Evolutionary conservation across 2,797 vertebrate genomes (phyloP).

Genomic region (Acrossocheilus fasciatus): DNA sequence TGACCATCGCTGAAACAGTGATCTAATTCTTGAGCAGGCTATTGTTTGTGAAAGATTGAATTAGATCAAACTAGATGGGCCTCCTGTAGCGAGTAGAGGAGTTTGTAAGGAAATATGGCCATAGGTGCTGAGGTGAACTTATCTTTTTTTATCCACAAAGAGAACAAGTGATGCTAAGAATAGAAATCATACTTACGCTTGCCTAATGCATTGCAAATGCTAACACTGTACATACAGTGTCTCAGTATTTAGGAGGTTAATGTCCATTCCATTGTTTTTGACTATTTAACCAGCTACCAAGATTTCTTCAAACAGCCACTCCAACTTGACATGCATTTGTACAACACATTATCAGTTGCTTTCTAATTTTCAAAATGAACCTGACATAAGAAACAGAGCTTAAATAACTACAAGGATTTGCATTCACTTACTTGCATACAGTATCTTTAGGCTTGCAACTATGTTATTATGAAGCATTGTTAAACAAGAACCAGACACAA

Average conservation of each 20-base stretch:
- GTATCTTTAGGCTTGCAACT: not conserved
- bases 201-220: not conserved
- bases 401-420: not conserved
- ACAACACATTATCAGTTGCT: not conserved
- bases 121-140: not conserved
- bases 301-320: not conserved
- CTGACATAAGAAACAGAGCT: not conserved
- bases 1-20: conserved; percentile 27
- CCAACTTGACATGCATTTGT: not conserved
- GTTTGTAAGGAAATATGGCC: not conserved
- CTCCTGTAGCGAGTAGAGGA: not conserved
- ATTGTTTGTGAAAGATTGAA: not conserved
- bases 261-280: not conserved
- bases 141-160: not conserved
- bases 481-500: conserved; percentile 6
- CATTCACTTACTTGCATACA: not conserved
- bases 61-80: not conserved
- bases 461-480: not conserved
- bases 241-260: not conserved
- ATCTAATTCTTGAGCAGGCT: not conserved
- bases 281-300: not conserved
- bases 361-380: not conserved
- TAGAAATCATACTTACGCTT: not conserved
- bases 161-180: not conserved
- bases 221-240: not conserved